These are phyloP conservation scores for Petrolisthes cinctipes DNA, from an alignment of 2,888 invertebrate genomes.

Conservation along the genomic window DNA sequence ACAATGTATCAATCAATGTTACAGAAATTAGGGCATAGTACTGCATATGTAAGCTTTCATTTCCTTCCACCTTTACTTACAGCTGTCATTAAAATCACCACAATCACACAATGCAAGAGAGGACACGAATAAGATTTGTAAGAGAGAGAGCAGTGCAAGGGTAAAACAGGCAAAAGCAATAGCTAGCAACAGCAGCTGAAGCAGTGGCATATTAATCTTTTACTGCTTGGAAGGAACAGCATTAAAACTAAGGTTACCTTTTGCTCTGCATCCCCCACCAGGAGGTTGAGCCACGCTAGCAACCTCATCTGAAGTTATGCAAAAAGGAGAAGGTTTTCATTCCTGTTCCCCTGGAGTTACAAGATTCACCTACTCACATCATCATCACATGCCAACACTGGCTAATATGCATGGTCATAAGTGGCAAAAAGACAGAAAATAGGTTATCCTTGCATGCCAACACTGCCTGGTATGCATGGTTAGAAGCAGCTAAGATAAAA, in stretches of 20 bases:
- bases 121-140: neutral
- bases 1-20: too few species aligned
- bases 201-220: neutral
- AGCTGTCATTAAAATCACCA: neutral
- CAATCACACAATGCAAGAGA: neutral
- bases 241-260: conserved; percentile 56
- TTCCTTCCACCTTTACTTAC: too few species aligned
- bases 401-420: too few species aligned
- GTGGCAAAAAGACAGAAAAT: too few species aligned
- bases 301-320: conserved; percentile 64
- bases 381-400: too few species aligned
- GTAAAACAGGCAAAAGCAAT: neutral
- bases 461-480: too few species aligned
- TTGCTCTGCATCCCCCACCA: conserved; percentile 56
- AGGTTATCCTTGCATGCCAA: too few species aligned
- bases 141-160: neutral
- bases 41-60: too few species aligned
- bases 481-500: too few species aligned
- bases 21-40: too few species aligned
- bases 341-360: neutral
- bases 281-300: conserved; percentile 63
- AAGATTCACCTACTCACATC: neutral
- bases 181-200: neutral
- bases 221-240: neutral
- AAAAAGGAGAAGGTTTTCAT: conserved; percentile 37